Percentiles rank a stretch among this genome's conserved stretches.
Evolutionary conservation across 2,888 invertebrate species (phyloP).

Genomic region (Omphaloscelis lunosa): DNA sequence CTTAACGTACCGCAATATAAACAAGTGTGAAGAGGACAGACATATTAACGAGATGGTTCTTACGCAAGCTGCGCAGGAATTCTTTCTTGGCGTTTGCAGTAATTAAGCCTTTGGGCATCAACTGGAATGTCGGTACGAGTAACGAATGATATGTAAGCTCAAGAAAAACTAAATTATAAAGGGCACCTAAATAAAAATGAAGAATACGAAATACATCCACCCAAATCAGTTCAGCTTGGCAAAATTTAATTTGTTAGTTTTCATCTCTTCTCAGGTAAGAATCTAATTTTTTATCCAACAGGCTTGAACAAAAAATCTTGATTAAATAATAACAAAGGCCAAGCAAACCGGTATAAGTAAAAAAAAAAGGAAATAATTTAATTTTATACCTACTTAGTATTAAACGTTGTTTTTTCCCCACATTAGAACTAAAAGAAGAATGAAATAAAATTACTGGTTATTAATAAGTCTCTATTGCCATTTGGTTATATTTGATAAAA

Average conservation of each 20-base stretch:
- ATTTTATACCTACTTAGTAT: too few species aligned
- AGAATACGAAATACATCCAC: conserved; percentile 13
- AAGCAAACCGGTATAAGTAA: conserved; percentile 8
- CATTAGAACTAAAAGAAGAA: not conserved
- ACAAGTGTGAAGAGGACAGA: conserved; percentile 49
- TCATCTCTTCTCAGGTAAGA: conserved; percentile 19
- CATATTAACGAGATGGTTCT: conserved; percentile 42
- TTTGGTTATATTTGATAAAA: conserved; percentile 3
- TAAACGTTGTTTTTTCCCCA: not conserved
- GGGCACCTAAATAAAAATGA: conserved; percentile 29
- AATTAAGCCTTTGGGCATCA: conserved; percentile 66
- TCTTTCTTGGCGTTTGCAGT: conserved; percentile 62
- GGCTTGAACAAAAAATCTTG: conserved; percentile 1
- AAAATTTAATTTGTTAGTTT: conserved; percentile 30
- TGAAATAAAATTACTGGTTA: not conserved
- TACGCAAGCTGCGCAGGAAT: conserved; percentile 62
- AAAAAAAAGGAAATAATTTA: not conserved
- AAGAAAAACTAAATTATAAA: conserved; percentile 41
- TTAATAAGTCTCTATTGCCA: not conserved
- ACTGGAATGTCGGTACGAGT: conserved; percentile 52
- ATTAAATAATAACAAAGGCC: not conserved
- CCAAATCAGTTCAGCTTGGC: conserved; percentile 40
- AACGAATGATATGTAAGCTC: conserved; percentile 25
- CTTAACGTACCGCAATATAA: conserved; percentile 34
- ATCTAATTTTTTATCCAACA: not conserved